These are phyloP conservation scores for Perca fluviatilis DNA, from an alignment of 2,113 vertebrate genomes.

Conservation along the genomic window DNA sequence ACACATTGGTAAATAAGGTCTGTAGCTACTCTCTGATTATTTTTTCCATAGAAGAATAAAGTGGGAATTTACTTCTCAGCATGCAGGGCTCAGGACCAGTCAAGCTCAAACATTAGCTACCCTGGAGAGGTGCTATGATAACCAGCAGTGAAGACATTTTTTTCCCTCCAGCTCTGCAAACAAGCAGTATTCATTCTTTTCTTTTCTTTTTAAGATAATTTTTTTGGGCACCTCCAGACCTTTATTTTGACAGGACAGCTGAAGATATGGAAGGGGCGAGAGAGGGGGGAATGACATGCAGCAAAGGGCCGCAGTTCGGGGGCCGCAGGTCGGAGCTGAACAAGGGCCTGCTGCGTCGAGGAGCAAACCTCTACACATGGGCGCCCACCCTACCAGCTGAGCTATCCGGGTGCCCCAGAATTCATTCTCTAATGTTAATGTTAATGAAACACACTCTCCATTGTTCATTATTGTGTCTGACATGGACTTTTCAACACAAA, in stretches of 20 bases:
- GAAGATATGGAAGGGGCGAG: no score
- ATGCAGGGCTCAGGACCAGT: constrained; percentile 1
- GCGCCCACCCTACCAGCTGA: no score
- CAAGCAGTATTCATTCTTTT: constrained; percentile 22
- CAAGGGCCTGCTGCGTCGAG: no score
- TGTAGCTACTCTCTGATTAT: background rate
- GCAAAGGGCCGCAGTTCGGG: no score
- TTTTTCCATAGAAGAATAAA: background rate
- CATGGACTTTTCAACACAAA: constrained; percentile 13
- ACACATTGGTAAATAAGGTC: constrained; percentile 3
- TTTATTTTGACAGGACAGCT: no score
- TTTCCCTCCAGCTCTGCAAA: constrained; percentile 21
- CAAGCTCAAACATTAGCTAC: constrained; percentile 13
- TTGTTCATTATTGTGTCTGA: constrained; percentile 20
- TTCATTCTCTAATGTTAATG: no score
- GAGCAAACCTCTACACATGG: no score
- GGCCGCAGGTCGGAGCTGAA: no score
- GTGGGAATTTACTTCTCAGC: constrained; percentile 3
- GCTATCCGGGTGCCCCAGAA: no score
- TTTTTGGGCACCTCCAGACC: no score
- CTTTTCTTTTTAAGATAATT: no score
- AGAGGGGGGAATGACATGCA: no score
- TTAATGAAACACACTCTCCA: constrained; percentile 13
- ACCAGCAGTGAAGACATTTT: background rate
- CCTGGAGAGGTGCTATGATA: constrained; percentile 12